Percentiles rank a stretch among this genome's conserved stretches.
These are phyloP conservation scores for Tipula helvola DNA, from an alignment of 2,888 invertebrate species.

Conservation along the genomic window DNA sequence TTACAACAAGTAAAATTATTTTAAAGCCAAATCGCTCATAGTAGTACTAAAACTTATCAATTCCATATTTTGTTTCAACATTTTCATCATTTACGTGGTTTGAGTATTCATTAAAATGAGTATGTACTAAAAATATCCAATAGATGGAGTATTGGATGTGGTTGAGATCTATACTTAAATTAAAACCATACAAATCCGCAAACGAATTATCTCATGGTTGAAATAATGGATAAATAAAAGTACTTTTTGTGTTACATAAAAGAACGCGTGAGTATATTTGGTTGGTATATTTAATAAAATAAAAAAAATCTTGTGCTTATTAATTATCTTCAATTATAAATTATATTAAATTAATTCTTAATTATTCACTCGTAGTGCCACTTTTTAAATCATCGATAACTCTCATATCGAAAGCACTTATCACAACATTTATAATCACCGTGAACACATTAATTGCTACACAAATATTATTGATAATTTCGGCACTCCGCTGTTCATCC, in stretches of 20 bases:
- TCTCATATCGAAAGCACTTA: constrained; percentile 18
- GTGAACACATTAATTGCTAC: constrained; percentile 14
- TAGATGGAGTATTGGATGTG: not conserved
- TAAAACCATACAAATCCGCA: not conserved
- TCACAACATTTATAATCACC: constrained; percentile 16
- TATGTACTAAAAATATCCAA: too few species aligned
- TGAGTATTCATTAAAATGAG: too few species aligned
- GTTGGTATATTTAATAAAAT: not conserved
- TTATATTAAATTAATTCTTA: not conserved
- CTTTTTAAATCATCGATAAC: not conserved
- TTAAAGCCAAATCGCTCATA: too few species aligned
- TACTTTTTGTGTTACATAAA: not conserved
- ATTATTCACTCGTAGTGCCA: not conserved
- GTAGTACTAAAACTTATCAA: too few species aligned
- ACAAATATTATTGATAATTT: constrained; percentile 18
- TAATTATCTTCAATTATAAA: not conserved
- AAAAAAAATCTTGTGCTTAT: not conserved
- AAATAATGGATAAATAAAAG: not conserved
- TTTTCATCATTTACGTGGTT: too few species aligned
- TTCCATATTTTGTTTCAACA: too few species aligned
- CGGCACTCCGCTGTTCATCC: constrained; percentile 17
- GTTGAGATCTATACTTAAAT: not conserved
- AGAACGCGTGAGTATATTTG: not conserved
- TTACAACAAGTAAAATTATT: too few species aligned
- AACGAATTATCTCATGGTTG: not conserved